Base-by-base conservation (phyloP, 2,888 invertebrate species). In the Dysmachus trigonus region DNA sequence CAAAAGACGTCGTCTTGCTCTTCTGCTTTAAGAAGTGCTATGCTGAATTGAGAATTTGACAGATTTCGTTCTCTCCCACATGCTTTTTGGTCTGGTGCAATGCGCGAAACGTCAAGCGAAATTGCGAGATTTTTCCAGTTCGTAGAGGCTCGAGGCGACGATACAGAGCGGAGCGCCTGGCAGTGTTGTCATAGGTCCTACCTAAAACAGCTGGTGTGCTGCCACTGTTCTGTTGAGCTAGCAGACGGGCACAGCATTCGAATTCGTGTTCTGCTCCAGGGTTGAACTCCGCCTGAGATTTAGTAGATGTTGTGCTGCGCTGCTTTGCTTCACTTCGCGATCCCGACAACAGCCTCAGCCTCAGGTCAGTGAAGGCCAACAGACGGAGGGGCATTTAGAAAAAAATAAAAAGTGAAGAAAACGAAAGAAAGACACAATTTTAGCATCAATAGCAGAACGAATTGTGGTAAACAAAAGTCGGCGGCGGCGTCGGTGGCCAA, bases 51-150 rank as follows among this genome's bases (percentile, higher is more conserved):
- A 38, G 47, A 72, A 53, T 73, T 86, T 62, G 51, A 76, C 71
- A 31, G 79, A 41, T 47, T 6, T 72, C 71, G 30, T 33, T 47
- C 72, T 77, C 79, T 79, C 79, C 72, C 51, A 72, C 85, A 38
- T 62, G 18, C 27, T 27, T 62, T 18, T 62, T 13, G 62, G 30
- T 1, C 51, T 53, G 81, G 51, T 82, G 71, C 83, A 71, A 83
- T 83, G 73, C 84, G 84, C 71, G 84, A 72, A 84, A 84, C 41
- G 84, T 84, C 84, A 84, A n/a, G n/a, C n/a, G n/a, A n/a, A 73
- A 84, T 15, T 53, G 79, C 51, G 35, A 79, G 27, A 41, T 41
- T 47, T 77, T 77, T 79, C 53, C 51, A 47, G n/a, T 47, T 41
- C 15, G 47, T n/a, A n/a, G n/a, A 7, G 47, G 5, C n/a, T 15